A percentile compares a stretch with the other conserved stretches of the same genome.
Conservation (phyloP, 2,888 invertebrate genomes). For the Galeruca laticollis region DNA sequence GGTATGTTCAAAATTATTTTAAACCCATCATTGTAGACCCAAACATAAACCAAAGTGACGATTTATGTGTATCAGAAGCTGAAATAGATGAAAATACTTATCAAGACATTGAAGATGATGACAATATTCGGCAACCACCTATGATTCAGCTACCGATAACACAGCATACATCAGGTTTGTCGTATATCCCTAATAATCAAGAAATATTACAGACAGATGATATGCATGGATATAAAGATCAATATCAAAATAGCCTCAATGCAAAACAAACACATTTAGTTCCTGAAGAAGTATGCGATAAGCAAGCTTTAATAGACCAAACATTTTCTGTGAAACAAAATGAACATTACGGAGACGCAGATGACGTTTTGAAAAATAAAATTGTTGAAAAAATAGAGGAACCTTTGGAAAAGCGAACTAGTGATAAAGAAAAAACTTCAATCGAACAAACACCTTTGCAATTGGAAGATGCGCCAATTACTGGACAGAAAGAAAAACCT, state of each 20-base stretch:
- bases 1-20: conserved; percentile 26
- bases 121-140: not conserved
- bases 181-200: not conserved
- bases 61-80: not conserved
- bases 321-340: not conserved
- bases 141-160: not conserved
- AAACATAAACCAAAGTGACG: not conserved
- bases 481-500: too few species aligned
- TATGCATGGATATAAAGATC: not conserved
- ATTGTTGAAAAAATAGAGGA: too few species aligned
- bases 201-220: not conserved
- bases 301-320: not conserved
- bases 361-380: not conserved
- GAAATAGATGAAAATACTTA: not conserved
- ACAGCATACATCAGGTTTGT: not conserved
- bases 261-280: not conserved
- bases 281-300: not conserved
- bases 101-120: not conserved
- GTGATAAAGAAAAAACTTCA: too few species aligned
- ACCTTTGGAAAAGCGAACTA: too few species aligned
- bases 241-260: not conserved
- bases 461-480: too few species aligned
- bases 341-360: not conserved
- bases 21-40: conserved; percentile 12
- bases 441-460: too few species aligned